These are phyloP conservation scores for Lophotis ruficrista DNA, from an alignment of 2,113 vertebrate species.

Conservation along the genomic window DNA sequence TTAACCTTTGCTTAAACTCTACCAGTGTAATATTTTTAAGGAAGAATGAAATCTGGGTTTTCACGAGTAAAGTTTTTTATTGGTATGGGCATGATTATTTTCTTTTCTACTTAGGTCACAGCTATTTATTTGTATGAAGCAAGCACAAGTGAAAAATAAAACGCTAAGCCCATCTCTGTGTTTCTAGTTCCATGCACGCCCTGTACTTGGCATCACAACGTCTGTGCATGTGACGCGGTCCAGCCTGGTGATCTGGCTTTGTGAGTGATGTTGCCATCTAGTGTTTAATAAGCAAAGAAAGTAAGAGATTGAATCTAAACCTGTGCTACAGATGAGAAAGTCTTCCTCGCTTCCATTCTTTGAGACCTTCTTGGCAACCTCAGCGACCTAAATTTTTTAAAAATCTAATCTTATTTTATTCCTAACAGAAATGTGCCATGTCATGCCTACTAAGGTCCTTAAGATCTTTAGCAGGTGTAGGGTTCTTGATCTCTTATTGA, in stretches of 20 bases:
- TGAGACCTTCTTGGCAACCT: background rate
- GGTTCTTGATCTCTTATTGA: background rate
- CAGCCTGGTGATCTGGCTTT: background rate
- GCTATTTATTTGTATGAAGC: background rate
- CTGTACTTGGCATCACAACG: background rate
- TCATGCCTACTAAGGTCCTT: background rate
- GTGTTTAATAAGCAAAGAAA: background rate
- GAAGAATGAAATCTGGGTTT: background rate
- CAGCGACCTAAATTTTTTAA: background rate
- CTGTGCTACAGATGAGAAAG: background rate
- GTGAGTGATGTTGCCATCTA: constrained; percentile 49
- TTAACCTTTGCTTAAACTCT: background rate
- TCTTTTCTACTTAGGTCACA: background rate
- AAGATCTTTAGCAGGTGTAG: background rate
- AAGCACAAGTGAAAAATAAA: background rate
- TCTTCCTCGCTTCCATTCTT: background rate
- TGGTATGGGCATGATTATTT: background rate
- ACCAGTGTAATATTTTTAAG: background rate
- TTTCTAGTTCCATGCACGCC: background rate
- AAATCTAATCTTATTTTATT: background rate
- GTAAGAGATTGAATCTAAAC: background rate
- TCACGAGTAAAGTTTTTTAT: background rate
- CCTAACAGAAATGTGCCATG: background rate
- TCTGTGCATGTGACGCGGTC: background rate
- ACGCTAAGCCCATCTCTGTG: background rate